Conservation (phyloP, 1,140 invertebrate species). For the Drosophila seguyi region DNA sequence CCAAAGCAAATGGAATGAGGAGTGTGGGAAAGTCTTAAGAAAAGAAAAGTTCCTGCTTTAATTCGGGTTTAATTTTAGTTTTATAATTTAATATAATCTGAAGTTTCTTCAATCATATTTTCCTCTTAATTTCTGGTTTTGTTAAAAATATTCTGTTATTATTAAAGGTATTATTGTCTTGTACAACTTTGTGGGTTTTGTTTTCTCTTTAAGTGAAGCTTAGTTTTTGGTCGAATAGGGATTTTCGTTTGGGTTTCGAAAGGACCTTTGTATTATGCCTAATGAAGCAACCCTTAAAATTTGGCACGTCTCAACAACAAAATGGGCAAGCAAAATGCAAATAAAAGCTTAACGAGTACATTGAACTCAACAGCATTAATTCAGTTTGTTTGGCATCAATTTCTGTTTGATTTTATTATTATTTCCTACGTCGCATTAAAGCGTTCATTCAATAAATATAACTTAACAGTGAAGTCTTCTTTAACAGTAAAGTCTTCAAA, state of each 20-base stretch:
- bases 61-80: too few species aligned
- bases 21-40: neutral
- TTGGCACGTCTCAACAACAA: constrained; percentile 65
- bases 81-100: neutral
- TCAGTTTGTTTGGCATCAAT: constrained; percentile 40
- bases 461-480: neutral
- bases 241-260: constrained; percentile 42
- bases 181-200: constrained; percentile 8
- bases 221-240: constrained; percentile 6
- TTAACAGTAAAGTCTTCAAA: neutral
- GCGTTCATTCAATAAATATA: too few species aligned
- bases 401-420: constrained; percentile 26
- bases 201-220: constrained; percentile 12
- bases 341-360: constrained; percentile 48
- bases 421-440: constrained; percentile 34
- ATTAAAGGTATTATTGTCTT: neutral
- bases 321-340: constrained; percentile 46
- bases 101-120: too few species aligned
- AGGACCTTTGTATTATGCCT: constrained; percentile 35
- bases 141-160: neutral
- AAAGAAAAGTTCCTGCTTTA: neutral
- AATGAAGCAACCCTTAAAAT: constrained; percentile 82
- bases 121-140: too few species aligned
- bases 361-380: constrained; percentile 55
- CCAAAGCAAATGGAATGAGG: neutral